phyloP scores from a whole-genome alignment of 2,888 invertebrate species.

The Meloe dianella region DNA sequence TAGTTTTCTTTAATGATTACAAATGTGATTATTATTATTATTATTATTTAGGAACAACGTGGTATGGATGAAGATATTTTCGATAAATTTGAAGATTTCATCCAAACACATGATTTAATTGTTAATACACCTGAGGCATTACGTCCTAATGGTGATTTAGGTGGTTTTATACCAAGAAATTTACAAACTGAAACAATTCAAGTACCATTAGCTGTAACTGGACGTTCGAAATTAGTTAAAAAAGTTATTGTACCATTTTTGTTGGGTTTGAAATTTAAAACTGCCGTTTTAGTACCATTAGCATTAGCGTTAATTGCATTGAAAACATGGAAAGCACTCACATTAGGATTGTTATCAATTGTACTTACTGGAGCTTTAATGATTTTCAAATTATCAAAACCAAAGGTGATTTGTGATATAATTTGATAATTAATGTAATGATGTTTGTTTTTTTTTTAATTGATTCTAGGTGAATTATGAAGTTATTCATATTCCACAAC shows the following conservation, averaged over 20 bases:
- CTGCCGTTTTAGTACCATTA: slow-evolving; percentile 81
- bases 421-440: neutral
- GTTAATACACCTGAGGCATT: slow-evolving; percentile 75
- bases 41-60: slow-evolving; percentile 60
- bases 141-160: slow-evolving; percentile 64
- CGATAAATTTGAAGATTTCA: slow-evolving; percentile 75
- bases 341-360: slow-evolving; percentile 81
- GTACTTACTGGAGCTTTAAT: slow-evolving; percentile 85
- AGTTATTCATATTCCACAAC: slow-evolving; percentile 82
- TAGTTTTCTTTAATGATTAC: slow-evolving; percentile 1
- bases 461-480: slow-evolving; percentile 80
- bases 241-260: slow-evolving; percentile 86
- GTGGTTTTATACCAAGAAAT: slow-evolving; percentile 69
- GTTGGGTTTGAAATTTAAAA: slow-evolving; percentile 84
- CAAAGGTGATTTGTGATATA: slow-evolving; percentile 67
- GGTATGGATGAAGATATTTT: slow-evolving; percentile 67
- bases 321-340: slow-evolving; percentile 89
- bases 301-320: slow-evolving; percentile 83
- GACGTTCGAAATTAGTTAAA: slow-evolving; percentile 75
- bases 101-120: slow-evolving; percentile 77
- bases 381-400: slow-evolving; percentile 86
- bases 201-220: slow-evolving; percentile 74
- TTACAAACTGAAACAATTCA: slow-evolving; percentile 72
- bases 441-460: slow-evolving; percentile 55
- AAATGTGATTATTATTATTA: slow-evolving; percentile 7